A percentile compares a stretch with the other conserved stretches of the same genome.
These are phyloP conservation scores for Scaptodrosophila latifasciaeformis DNA, from an alignment of 2,888 invertebrate genomes.

Conservation along the genomic window DNA sequence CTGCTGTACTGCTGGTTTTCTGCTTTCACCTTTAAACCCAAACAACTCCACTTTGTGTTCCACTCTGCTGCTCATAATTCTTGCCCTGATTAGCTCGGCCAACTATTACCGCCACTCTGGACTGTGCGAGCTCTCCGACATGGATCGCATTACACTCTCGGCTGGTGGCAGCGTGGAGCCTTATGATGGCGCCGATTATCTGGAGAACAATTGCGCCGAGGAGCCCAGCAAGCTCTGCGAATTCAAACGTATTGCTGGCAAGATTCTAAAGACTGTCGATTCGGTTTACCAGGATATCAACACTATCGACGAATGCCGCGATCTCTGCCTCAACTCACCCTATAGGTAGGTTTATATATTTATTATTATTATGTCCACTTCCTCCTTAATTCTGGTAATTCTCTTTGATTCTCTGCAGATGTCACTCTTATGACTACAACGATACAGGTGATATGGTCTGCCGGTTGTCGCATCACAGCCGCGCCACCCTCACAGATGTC, in stretches of 20 bases:
- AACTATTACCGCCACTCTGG: conserved; percentile 92
- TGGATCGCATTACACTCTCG: conserved; percentile 93
- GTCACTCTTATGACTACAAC: conserved; percentile 95
- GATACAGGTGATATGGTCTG: conserved; percentile 96
- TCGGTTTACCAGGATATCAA: conserved; percentile 93
- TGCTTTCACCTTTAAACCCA: not conserved
- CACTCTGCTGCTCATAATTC: conserved; percentile 48
- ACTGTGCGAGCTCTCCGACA: conserved; percentile 91
- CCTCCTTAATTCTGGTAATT: not conserved
- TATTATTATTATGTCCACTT: not conserved
- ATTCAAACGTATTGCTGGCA: conserved; percentile 91
- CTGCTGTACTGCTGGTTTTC: not conserved
- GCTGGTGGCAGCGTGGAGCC: conserved; percentile 86
- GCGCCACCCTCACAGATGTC: conserved; percentile 90
- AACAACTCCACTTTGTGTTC: conserved; percentile 18
- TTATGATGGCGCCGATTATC: conserved; percentile 84
- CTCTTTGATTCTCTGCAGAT: conserved; percentile 76
- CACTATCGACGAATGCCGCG: conserved; percentile 90
- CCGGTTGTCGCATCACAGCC: conserved; percentile 91
- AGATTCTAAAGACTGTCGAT: conserved; percentile 94
- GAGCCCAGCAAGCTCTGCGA: conserved; percentile 96
- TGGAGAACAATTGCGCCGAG: conserved; percentile 95
- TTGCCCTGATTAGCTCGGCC: conserved; percentile 81
- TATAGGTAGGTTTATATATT: conserved; percentile 77
- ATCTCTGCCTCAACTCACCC: conserved; percentile 90